A percentile compares a stretch with the other conserved stretches of the same genome.
These are phyloP conservation scores for Empidonax traillii DNA, from an alignment of 2,113 vertebrate genomes.

Conservation along the genomic window DNA sequence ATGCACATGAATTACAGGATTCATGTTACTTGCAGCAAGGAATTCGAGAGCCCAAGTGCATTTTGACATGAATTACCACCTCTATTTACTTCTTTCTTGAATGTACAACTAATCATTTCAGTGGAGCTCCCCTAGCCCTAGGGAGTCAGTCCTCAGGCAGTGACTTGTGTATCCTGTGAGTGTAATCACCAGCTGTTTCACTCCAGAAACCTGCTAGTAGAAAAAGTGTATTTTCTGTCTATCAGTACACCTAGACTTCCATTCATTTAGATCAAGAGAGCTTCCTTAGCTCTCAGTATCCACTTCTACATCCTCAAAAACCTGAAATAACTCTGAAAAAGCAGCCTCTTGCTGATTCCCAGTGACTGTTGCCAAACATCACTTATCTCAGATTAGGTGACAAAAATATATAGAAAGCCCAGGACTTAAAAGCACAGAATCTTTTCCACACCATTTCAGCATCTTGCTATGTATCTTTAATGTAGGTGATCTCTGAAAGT, in stretches of 20 bases:
- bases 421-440: not conserved
- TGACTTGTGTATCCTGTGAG: not conserved
- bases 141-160: accelerated
- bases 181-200: not conserved
- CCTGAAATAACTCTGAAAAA: not conserved
- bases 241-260: not conserved
- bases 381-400: not conserved
- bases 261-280: not conserved
- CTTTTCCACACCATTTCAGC: not conserved
- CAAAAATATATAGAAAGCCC: not conserved
- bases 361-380: not conserved
- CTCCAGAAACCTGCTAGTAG: not conserved
- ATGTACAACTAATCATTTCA: accelerated
- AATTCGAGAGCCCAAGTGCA: not conserved
- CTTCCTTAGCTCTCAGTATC: not conserved
- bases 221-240: not conserved
- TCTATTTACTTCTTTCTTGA: not conserved
- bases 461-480: not conserved
- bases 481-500: not conserved
- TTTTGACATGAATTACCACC: not conserved
- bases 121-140: not conserved
- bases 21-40: not conserved
- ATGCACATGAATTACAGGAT: not conserved
- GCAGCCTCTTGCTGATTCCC: not conserved
- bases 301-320: not conserved